A percentile compares a stretch with the other conserved stretches of the same genome.
Evolutionary conservation across 92 coral and sea anemone species (phyloP).

Genomic region (Paragorgia papillata): DNA sequence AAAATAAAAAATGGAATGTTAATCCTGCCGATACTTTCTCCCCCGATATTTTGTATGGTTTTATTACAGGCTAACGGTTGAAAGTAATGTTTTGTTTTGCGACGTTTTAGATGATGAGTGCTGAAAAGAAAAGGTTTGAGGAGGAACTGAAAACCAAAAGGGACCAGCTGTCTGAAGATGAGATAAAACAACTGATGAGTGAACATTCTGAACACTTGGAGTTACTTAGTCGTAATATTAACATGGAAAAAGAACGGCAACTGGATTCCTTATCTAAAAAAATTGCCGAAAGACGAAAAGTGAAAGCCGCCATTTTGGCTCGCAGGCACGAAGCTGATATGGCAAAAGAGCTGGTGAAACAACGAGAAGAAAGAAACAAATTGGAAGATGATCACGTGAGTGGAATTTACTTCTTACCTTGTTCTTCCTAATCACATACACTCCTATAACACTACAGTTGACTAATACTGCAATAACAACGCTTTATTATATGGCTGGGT

Average conservation of each 20-base stretch:
- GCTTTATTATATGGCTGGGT: too few relatives aligned
- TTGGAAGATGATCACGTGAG: slow-evolving; percentile 76
- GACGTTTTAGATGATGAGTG: slow-evolving; percentile 74
- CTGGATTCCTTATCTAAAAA: slow-evolving; percentile 74
- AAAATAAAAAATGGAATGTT: too few relatives aligned
- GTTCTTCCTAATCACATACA: not conserved
- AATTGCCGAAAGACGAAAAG: slow-evolving; percentile 77
- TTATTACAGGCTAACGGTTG: too few relatives aligned
- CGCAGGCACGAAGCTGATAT: slow-evolving; percentile 82
- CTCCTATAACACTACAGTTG: not conserved
- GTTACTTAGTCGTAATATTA: slow-evolving; percentile 80
- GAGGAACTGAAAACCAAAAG: slow-evolving; percentile 71
- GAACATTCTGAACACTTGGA: slow-evolving; percentile 88
- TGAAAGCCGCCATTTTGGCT: slow-evolving; percentile 77
- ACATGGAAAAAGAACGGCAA: slow-evolving; percentile 87
- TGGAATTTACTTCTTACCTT: too few relatives aligned
- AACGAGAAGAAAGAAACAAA: slow-evolving; percentile 78
- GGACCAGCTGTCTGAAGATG: slow-evolving; percentile 75
- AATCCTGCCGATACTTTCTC: too few relatives aligned
- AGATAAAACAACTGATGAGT: slow-evolving; percentile 74
- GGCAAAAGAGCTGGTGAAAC: slow-evolving; percentile 82
- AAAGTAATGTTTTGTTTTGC: too few relatives aligned
- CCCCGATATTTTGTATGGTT: not conserved
- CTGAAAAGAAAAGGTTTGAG: slow-evolving; percentile 76
- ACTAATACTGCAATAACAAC: not conserved